Base-by-base conservation (phyloP, 2,113 vertebrate genomes). In the Callionymus lyra region DNA sequence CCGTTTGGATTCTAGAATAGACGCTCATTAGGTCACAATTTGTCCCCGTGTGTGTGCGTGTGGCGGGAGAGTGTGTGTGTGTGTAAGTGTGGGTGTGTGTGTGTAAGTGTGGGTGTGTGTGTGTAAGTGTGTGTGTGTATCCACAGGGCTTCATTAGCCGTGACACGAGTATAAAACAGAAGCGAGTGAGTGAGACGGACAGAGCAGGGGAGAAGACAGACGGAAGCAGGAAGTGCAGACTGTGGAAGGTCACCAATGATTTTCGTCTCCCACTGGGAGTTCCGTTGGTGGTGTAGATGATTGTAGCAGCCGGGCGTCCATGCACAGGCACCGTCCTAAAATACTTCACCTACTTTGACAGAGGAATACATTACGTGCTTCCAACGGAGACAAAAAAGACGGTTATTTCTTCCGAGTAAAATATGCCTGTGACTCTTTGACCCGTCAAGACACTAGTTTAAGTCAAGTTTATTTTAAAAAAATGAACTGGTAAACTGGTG, bases 151-250 rank as follows among this genome's bases (percentile, higher is more conserved):
- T 47, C 54, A 62, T 68, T 62, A 68, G 58, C 41, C 2, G 18
- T 10, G 53, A 59, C 65, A 59, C 21, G 48, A 34, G 54, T 15
- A 38, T 27, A 44, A 68, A 63, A 45, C 48, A 12, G 52, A 60
- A 53, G 53, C 37, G 45, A 41, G 50, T 55, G 62, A 58, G 55
- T 51, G 53, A 41, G 48, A 14, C 49, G 43, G 60, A 53, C 52
- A 60, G 59, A 56, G 37, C 52, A n/a, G 27, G 41, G 65, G 39
- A 34, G 50, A 47, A 47, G 55, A 63, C 43, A 9, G 38, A 41
- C 64, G 40, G 59, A 38, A 13, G 50, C 1, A 57, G 63, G 63
- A 63, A 63, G 45, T 34, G 43, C 48, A 45, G 47, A 18, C 42
- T 18, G 38, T 13, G 31, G 59, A 71, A 71, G 59, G 59, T 66